Evolutionary conservation across 2,888 invertebrate genomes (phyloP).

Genomic region (Idaea dimidiata): DNA sequence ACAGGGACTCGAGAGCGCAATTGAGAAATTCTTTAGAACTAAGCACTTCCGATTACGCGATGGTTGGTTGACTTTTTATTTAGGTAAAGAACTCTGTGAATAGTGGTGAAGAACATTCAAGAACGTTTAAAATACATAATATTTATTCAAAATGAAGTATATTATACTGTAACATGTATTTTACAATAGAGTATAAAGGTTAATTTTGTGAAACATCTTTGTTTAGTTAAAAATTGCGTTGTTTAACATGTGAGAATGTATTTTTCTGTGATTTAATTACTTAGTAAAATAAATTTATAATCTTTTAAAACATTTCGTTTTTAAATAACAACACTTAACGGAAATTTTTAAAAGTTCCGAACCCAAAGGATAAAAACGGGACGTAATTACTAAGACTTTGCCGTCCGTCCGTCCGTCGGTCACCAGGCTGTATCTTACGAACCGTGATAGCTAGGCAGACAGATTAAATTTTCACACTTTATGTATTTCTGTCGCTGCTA

Average conservation of each 20-base stretch:
- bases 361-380: too few relatives aligned
- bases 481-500: too few relatives aligned
- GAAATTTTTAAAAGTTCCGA: too few relatives aligned
- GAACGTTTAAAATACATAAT: too few relatives aligned
- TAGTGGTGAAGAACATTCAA: not conserved
- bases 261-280: not conserved
- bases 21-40: slow-evolving; percentile 46
- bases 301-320: not conserved
- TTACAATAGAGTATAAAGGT: too few relatives aligned
- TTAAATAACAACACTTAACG: not conserved
- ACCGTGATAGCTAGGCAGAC: too few relatives aligned
- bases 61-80: not conserved
- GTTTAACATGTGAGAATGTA: not conserved
- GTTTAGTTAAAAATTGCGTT: not conserved
- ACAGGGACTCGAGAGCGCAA: slow-evolving; percentile 39
- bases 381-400: too few relatives aligned
- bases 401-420: too few relatives aligned
- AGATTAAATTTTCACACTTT: too few relatives aligned
- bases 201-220: not conserved
- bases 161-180: too few relatives aligned
- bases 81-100: not conserved
- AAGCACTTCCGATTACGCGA: slow-evolving; percentile 36
- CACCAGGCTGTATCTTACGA: too few relatives aligned
- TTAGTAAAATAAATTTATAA: not conserved
- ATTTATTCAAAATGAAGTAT: too few relatives aligned